These are phyloP conservation scores for Pyrocephalus nanus DNA, from an alignment of 2,797 vertebrate genomes.

Conservation along the genomic window DNA sequence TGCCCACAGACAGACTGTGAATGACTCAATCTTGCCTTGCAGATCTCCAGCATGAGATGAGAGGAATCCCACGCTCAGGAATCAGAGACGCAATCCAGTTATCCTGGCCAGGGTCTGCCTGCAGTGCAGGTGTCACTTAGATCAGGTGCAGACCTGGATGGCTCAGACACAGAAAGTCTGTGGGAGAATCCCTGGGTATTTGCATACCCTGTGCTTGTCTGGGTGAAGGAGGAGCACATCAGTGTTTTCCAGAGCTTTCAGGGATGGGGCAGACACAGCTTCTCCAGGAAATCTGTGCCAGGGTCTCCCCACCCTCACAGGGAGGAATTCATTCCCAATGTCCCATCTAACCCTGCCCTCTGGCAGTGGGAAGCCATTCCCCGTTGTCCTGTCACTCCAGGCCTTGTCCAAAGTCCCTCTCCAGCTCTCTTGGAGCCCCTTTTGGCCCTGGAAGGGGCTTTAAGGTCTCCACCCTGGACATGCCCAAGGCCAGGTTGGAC, in stretches of 20 bases:
- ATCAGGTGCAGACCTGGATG: not conserved
- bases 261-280: not conserved
- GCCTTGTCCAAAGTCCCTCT: not conserved
- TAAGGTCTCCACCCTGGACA: not conserved
- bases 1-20: not conserved
- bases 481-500: not conserved
- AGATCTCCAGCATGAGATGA: not conserved
- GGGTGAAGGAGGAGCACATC: not conserved
- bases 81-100: not conserved
- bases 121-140: not conserved
- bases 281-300: not conserved
- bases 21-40: not conserved
- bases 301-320: not conserved
- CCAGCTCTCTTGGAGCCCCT: not conserved
- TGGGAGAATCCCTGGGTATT: not conserved
- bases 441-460: not conserved
- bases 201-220: not conserved
- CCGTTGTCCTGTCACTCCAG: not conserved
- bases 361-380: not conserved
- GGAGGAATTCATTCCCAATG: not conserved
- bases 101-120: not conserved
- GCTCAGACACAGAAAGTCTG: fast-evolving
- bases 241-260: not conserved
- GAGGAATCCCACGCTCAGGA: fast-evolving
- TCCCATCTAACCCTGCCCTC: not conserved